Conservation (phyloP, 2,113 vertebrate species). For the Phoenicopterus ruber region DNA sequence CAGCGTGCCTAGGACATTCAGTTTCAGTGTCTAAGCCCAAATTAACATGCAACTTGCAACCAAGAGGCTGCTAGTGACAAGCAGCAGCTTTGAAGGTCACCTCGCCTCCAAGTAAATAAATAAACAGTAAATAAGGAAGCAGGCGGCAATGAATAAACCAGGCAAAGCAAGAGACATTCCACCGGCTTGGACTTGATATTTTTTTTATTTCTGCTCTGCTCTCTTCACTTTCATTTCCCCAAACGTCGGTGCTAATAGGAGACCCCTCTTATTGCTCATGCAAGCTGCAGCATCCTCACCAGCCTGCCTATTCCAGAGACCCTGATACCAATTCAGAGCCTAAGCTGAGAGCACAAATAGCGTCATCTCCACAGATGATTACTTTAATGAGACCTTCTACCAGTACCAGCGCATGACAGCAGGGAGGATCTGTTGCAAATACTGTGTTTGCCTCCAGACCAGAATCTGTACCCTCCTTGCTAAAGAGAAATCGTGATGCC, state of each 20-base stretch:
- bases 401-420: not conserved
- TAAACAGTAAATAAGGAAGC: slow-evolving; percentile 36
- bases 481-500: not conserved
- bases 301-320: not conserved
- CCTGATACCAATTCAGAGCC: not conserved
- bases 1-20: not conserved
- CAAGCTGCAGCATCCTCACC: not conserved
- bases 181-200: not conserved
- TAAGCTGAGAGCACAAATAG: not conserved
- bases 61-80: not conserved
- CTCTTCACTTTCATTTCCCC: not conserved
- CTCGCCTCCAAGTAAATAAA: slow-evolving; percentile 35
- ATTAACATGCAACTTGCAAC: slow-evolving; percentile 44
- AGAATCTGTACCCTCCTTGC: not conserved
- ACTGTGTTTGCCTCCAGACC: not conserved
- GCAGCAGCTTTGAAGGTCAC: slow-evolving; percentile 61
- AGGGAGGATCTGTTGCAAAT: not conserved
- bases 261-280: not conserved
- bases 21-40: not conserved
- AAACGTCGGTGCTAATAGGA: not conserved
- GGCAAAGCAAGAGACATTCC: not conserved
- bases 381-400: not conserved
- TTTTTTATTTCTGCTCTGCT: not conserved
- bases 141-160: slow-evolving; percentile 1
- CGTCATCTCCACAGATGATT: not conserved